A percentile compares a stretch with the other conserved stretches of the same genome.
These are phyloP conservation scores for Antennarius maculatus DNA, from an alignment of 2,797 vertebrate genomes.

Conservation along the genomic window DNA sequence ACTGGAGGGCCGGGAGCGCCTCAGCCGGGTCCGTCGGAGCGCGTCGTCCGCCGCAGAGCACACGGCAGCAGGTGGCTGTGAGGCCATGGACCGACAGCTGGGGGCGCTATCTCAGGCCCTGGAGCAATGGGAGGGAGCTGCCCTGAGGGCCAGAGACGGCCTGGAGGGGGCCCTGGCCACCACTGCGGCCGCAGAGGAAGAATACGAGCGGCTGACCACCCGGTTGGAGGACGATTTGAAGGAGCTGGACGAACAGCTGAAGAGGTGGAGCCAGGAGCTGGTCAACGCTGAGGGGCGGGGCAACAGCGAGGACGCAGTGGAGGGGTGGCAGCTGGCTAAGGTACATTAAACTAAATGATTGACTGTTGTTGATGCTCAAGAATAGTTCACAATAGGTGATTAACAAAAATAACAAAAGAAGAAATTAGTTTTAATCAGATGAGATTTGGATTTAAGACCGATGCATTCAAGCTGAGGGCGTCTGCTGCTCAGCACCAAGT, in stretches of 20 bases:
- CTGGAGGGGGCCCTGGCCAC: conserved; percentile 85
- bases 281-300: conserved; percentile 84
- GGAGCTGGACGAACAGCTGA: conserved; percentile 82
- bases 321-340: conserved; percentile 89
- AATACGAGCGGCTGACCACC: conserved; percentile 82
- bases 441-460: conserved; percentile 21
- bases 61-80: conserved; percentile 87
- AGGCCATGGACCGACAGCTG: conserved; percentile 89
- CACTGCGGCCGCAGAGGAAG: conserved; percentile 88
- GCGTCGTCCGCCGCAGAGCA: conserved; percentile 74
- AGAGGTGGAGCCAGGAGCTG: conserved; percentile 84
- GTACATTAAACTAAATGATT: conserved; percentile 73
- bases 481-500: conserved; percentile 26
- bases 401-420: conserved; percentile 38
- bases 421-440: conserved; percentile 20
- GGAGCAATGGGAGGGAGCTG: conserved; percentile 93
- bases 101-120: conserved; percentile 90
- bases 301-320: conserved; percentile 87
- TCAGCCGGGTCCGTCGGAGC: conserved; percentile 86
- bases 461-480: conserved; percentile 37
- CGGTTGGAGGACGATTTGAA: conserved; percentile 85
- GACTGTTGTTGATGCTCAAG: conserved; percentile 12
- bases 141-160: conserved; percentile 80
- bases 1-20: conserved; percentile 86
- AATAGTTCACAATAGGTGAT: conserved; percentile 43